Evolutionary conservation across 2,113 vertebrate genomes (phyloP), one percentile per base, ranked within the genome.

Genomic region (Muscicapa adusta): DNA sequence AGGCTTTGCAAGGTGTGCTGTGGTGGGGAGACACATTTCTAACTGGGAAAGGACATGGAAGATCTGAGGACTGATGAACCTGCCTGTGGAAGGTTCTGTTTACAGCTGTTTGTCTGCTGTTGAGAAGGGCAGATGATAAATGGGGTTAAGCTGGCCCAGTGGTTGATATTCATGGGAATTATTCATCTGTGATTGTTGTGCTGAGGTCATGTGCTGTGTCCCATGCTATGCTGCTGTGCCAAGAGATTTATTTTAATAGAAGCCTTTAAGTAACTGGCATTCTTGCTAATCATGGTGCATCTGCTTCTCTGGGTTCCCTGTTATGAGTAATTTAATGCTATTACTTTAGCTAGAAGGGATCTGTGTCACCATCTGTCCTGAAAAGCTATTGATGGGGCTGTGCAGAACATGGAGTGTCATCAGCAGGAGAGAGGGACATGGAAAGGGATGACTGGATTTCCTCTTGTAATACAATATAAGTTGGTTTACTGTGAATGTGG

Each of bases 351-450:
- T 95, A 36, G 91, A 79, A 96, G 96, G 91, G 96, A 97, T 97
- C 96, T 96, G 93, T 97, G 96, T 97, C 95, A 94, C 97, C 96
- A 96, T 97, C 96, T 98, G 97, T 93, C 93, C 97, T 96, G 93
- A 90, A 96, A 88, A 93, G 87, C 88, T 95, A 90, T 88, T 73
- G 94, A 92, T 91, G 92, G 92, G 92, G 66, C 87, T 67, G 48
- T 84, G 86, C 80, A 68, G 96, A 94, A 93, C 88, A 78, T 66
- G 42, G 77, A 95, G 92, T 78, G 94, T 93, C 96, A 83, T 53
- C 89, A 78, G 68, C 80, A 88, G 91, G 57, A 57, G 88, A 93
- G 83, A 77, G 74, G 60, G 88, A 33, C 88, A 57, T 86, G 70
- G 43, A 40, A 85, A 93, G 68, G 82, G 91, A 94, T 87, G 90